These are phyloP conservation scores for Symphodus melops DNA, from an alignment of 2,113 vertebrate genomes.

Conservation along the genomic window DNA sequence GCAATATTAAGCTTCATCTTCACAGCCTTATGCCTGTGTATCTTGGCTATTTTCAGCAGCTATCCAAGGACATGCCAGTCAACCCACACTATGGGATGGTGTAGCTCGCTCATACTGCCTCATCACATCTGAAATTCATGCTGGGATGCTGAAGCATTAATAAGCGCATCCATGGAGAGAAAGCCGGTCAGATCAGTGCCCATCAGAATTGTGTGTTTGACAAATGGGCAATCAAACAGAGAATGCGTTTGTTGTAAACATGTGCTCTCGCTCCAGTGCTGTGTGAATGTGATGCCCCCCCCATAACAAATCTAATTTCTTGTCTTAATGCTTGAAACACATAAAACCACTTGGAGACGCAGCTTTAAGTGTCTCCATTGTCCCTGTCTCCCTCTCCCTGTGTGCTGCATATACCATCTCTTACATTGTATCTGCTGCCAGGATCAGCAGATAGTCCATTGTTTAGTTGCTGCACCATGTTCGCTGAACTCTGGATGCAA, in stretches of 20 bases:
- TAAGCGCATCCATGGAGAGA: constrained; percentile 40
- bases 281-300: constrained; percentile 21
- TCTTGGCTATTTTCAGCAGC: constrained; percentile 63
- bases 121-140: constrained; percentile 67
- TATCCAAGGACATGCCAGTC: constrained; percentile 65
- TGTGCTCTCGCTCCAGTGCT: constrained; percentile 36
- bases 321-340: constrained; percentile 7
- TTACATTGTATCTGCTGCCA: constrained; percentile 57
- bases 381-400: constrained; percentile 43
- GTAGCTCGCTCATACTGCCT: constrained; percentile 46
- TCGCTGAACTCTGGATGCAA: constrained; percentile 59
- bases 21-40: constrained; percentile 43
- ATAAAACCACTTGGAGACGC: constrained; percentile 30
- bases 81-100: constrained; percentile 55
- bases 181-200: constrained; percentile 52
- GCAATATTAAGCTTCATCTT: constrained; percentile 43
- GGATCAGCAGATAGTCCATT: constrained; percentile 61
- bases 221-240: constrained; percentile 59
- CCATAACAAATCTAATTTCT: constrained; percentile 27
- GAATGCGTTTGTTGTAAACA: constrained; percentile 42
- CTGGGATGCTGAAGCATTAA: constrained; percentile 65
- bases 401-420: constrained; percentile 45
- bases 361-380: constrained; percentile 48
- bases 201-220: constrained; percentile 34
- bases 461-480: constrained; percentile 63